Base-by-base conservation (phyloP, 1,140 invertebrate genomes). In the Parasteatoda tepidariorum region DNA sequence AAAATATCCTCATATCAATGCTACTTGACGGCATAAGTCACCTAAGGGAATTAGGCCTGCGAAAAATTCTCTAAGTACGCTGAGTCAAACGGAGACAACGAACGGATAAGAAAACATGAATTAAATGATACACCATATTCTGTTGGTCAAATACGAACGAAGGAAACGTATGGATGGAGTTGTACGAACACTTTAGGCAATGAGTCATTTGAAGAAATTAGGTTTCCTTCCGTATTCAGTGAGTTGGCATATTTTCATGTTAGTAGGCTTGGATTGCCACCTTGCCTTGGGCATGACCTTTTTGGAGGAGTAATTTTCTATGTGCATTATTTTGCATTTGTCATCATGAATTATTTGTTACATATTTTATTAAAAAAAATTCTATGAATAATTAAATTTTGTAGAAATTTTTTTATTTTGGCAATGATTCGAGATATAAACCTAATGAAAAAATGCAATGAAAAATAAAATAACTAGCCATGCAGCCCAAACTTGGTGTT, bases 401-500 rank as follows among this genome's bases (percentile, higher is more conserved):
- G 5, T 64, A 1, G 24, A 48, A 38, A 3, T 78, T 78, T 78
- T 2, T 1, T 3, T 64, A 78, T 26, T 22, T 34, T 13, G 28
- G 34, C 5, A 41, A 22, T 38, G 74, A 78, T 64, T 26, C 3
- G 7, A 41, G 33, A 24, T 64, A 48, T 33, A 64, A 78, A 22
- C 57, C 74, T n/a, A n/a, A n/a, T n/a, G 13, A 11, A 3, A 0
- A 34, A 34, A 2, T 66, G 3, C 38, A 26, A 31, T 4, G n/a
- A 34, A 7, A 78, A 48, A 34, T 6, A 78, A 48, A 1, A 38
- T 34, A 5, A 57, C n/a, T 18, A 48, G 57, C 5, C n/a, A 33
- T 66, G 59, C 57, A 41, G 57, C 59, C 13, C 30, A 78, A 78
- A 76, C n/a, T 78, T 78, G 74, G 13, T 64, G 33, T 26, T 31